Evolutionary conservation across 2,113 vertebrate genomes (phyloP).

Genomic region (Austrofundulus limnaeus): DNA sequence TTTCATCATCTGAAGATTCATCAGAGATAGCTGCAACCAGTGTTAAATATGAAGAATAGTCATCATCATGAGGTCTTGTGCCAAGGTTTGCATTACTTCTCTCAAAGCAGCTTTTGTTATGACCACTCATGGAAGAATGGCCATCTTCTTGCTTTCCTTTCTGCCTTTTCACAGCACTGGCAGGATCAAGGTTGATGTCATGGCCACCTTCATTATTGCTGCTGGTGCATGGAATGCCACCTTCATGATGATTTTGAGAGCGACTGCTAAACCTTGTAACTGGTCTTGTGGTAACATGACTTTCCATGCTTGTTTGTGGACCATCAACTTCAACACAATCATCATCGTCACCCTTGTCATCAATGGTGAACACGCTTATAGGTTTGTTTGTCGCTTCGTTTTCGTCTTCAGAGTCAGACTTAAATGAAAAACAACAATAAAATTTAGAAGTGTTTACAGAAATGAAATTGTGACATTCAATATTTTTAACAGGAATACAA

Average conservation of each 20-base stretch:
- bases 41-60: constrained; percentile 15
- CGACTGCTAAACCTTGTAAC: too few species aligned
- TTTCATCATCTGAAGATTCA: constrained; percentile 1
- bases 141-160: neutral
- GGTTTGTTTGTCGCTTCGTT: neutral
- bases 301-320: constrained; percentile 1
- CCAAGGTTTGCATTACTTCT: constrained; percentile 12
- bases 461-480: too few species aligned
- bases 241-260: too few species aligned
- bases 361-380: too few species aligned
- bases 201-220: too few species aligned
- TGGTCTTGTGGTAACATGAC: neutral
- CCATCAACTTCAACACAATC: neutral
- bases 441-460: neutral
- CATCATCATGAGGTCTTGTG: neutral
- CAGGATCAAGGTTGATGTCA: too few species aligned
- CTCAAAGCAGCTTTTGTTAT: neutral
- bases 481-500: neutral
- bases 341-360: neutral
- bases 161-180: too few species aligned
- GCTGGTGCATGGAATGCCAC: too few species aligned
- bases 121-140: neutral
- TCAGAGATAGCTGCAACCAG: neutral
- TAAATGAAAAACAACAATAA: neutral
- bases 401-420: constrained; percentile 2